Percentiles rank a stretch among this genome's conserved stretches.
Conservation (phyloP, 2,888 invertebrate genomes). For the Operophtera brumata region DNA sequence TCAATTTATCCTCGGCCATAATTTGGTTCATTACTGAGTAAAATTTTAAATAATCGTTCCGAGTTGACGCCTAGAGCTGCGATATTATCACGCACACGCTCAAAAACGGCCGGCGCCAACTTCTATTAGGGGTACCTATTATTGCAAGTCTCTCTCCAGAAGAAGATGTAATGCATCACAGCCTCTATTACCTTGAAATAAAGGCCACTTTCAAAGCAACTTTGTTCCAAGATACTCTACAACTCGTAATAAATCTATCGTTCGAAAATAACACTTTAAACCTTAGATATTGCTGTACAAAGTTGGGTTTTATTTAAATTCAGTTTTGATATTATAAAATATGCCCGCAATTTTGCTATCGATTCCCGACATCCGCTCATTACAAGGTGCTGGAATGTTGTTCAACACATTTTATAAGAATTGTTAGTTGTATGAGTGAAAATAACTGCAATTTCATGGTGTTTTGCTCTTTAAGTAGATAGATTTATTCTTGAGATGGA, state of each 20-base stretch:
- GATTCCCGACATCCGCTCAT: conserved; percentile 76
- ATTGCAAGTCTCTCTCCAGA: conserved; percentile 50
- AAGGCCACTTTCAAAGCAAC: conserved; percentile 57
- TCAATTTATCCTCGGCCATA: conserved; percentile 16
- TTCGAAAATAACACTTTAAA: conserved; percentile 34
- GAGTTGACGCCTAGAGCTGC: conserved; percentile 57
- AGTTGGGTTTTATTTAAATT: conserved; percentile 15
- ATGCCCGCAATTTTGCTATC: conserved; percentile 73
- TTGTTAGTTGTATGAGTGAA: conserved; percentile 50
- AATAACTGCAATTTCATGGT: conserved; percentile 48
- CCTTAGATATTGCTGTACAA: conserved; percentile 9
- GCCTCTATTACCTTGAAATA: conserved; percentile 56
- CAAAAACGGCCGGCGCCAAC: conserved; percentile 62
- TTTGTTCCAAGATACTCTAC: conserved; percentile 49
- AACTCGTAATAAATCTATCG: conserved; percentile 39
- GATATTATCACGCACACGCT: conserved; percentile 69
- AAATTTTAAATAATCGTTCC: conserved; percentile 55
- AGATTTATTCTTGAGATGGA: conserved; percentile 32
- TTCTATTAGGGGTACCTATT: conserved; percentile 57
- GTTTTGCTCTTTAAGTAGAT: conserved; percentile 26
- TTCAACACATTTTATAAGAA: conserved; percentile 68
- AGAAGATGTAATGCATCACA: conserved; percentile 56
- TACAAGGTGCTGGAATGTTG: conserved; percentile 75
- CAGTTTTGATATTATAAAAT: conserved; percentile 59
- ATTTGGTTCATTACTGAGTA: conserved; percentile 39